A percentile compares a stretch with the other conserved stretches of the same genome.
These are phyloP conservation scores for Pachyrhynchus sulphureomaculatus DNA, from an alignment of 1,140 invertebrate species.

Conservation along the genomic window DNA sequence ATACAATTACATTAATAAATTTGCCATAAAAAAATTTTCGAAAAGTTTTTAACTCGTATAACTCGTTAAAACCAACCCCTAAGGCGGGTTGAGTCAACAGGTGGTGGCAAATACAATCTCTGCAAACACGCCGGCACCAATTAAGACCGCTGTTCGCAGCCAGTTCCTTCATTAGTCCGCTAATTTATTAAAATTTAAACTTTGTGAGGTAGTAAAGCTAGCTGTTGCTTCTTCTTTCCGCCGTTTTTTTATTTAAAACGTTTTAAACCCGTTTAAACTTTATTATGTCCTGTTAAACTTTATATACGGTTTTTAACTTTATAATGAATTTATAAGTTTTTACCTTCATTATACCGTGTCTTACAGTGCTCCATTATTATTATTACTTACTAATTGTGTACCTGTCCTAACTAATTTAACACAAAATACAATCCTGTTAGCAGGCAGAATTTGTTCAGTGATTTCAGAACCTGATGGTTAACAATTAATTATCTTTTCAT, in stretches of 20 bases:
- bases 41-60: not conserved
- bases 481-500: too few relatives aligned
- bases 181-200: slow-evolving; percentile 32
- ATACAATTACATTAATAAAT: too few relatives aligned
- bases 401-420: too few relatives aligned
- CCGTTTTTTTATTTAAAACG: slow-evolving; percentile 12
- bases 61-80: not conserved
- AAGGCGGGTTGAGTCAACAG: slow-evolving; percentile 13
- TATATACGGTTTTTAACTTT: not conserved
- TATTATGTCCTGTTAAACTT: not conserved
- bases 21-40: slow-evolving; percentile 64
- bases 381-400: too few relatives aligned
- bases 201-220: slow-evolving; percentile 25
- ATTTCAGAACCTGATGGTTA: too few relatives aligned
- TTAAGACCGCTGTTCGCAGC: slow-evolving; percentile 27
- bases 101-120: slow-evolving; percentile 25
- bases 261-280: slow-evolving; percentile 14
- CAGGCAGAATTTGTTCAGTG: too few relatives aligned
- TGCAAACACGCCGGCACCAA: slow-evolving; percentile 24
- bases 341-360: too few relatives aligned
- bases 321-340: not conserved
- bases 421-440: too few relatives aligned
- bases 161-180: slow-evolving; percentile 28
- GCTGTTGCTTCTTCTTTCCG: slow-evolving; percentile 29
- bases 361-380: too few relatives aligned